These are phyloP conservation scores for Sebastes oblongus DNA, from an alignment of 2,797 vertebrate genomes.

Conservation along the genomic window DNA sequence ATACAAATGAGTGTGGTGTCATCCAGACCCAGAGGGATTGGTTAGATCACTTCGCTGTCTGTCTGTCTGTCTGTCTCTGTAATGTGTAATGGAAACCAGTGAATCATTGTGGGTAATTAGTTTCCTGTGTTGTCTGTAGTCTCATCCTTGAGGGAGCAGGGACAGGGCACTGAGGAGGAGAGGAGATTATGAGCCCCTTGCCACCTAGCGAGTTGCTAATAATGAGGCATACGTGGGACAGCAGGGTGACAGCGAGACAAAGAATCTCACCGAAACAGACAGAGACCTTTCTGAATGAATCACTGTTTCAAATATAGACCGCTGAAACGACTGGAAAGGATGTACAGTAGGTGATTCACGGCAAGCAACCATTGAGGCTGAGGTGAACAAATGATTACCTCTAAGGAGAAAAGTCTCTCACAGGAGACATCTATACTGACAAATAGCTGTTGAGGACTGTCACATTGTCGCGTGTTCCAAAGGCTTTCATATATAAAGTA, in stretches of 20 bases:
- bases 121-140: constrained; percentile 35
- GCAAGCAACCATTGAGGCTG: background rate
- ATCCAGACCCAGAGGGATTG: constrained; percentile 31
- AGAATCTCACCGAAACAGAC: background rate
- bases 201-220: constrained; percentile 27
- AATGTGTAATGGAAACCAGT: constrained; percentile 57
- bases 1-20: constrained; percentile 44
- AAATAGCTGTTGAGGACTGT: background rate
- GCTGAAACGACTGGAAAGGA: background rate
- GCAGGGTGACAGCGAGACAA: constrained; percentile 19
- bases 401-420: constrained; percentile 4
- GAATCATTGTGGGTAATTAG: constrained; percentile 60
- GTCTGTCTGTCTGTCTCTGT: constrained; percentile 27
- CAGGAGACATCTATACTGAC: background rate
- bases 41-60: constrained; percentile 47
- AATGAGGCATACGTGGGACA: constrained; percentile 21
- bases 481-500: background rate
- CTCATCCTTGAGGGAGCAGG: constrained; percentile 33
- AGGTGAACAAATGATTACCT: constrained; percentile 30
- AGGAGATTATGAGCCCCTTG: constrained; percentile 18
- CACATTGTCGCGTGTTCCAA: background rate
- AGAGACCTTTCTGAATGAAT: constrained; percentile 26
- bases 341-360: constrained; percentile 1
- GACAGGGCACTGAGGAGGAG: constrained; percentile 4
- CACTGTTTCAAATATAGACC: constrained; percentile 24